phyloP scores from a whole-genome alignment of 2,888 invertebrate species.

The Azorinus chamasolen region DNA sequence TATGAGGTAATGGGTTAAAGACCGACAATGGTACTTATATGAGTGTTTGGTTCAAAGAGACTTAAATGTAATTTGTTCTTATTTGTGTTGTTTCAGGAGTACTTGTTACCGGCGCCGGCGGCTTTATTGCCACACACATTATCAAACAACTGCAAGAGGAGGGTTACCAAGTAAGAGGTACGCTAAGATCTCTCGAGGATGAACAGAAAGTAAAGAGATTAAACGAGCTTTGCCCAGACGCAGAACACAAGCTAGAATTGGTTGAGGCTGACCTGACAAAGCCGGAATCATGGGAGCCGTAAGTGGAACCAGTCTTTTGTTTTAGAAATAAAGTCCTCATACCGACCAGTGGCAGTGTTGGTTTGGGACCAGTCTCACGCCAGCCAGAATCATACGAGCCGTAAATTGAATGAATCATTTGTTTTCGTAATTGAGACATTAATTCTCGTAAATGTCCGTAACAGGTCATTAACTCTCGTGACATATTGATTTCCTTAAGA shows the following conservation, averaged over 20 bases:
- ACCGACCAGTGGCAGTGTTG: too few species aligned
- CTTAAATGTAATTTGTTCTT: neutral
- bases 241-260: constrained; percentile 86
- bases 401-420: constrained; percentile 62
- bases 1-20: too few species aligned
- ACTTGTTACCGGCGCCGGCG: constrained; percentile 88
- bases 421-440: too few species aligned
- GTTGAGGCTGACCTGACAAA: constrained; percentile 87
- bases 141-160: constrained; percentile 87
- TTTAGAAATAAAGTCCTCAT: too few species aligned
- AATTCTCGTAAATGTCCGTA: too few species aligned
- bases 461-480: too few species aligned
- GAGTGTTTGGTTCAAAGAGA: too few species aligned
- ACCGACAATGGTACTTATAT: too few species aligned
- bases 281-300: constrained; percentile 85
- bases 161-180: constrained; percentile 87
- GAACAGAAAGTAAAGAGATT: constrained; percentile 84
- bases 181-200: constrained; percentile 86
- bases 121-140: constrained; percentile 87
- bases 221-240: constrained; percentile 84
- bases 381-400: constrained; percentile 85
- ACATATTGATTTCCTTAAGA: too few species aligned
- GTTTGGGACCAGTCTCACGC: too few species aligned
- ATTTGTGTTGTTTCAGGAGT: constrained; percentile 76
- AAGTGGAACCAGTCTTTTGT: constrained; percentile 39